phyloP scores from a whole-genome alignment of 2,888 invertebrate genomes.

The Lumbricus terrestris region DNA sequence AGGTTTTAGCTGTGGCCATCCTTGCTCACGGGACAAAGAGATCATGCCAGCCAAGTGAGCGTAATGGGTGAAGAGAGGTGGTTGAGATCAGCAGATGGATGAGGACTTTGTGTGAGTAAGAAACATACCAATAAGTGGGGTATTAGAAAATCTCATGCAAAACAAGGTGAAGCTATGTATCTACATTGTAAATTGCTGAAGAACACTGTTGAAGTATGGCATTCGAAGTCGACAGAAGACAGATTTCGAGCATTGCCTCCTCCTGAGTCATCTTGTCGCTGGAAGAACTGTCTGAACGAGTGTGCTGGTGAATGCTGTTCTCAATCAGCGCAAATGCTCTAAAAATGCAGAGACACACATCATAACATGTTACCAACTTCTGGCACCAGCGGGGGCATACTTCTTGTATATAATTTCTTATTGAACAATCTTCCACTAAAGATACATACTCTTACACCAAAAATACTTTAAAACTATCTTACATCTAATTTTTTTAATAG shows the following conservation, averaged over 20 bases:
- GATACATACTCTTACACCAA: no score
- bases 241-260: constrained; percentile 73
- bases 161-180: constrained; percentile 18
- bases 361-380: background rate
- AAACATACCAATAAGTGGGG: background rate
- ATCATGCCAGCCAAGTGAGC: no score
- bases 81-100: no score
- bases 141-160: background rate
- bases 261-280: constrained; percentile 67
- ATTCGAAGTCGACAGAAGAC: constrained; percentile 70
- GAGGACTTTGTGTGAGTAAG: background rate
- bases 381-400: background rate
- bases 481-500: no score
- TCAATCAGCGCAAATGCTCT: constrained; percentile 59
- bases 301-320: constrained; percentile 53
- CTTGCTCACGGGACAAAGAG: no score
- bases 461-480: no score
- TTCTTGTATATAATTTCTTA: background rate
- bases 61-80: no score
- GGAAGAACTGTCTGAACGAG: constrained; percentile 32
- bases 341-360: constrained; percentile 20
- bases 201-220: constrained; percentile 75
- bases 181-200: constrained; percentile 64
- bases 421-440: no score
- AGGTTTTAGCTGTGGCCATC: no score